Evolutionary conservation across 1,140 invertebrate species (phyloP).

Genomic region (Euwallacea fornicatus): DNA sequence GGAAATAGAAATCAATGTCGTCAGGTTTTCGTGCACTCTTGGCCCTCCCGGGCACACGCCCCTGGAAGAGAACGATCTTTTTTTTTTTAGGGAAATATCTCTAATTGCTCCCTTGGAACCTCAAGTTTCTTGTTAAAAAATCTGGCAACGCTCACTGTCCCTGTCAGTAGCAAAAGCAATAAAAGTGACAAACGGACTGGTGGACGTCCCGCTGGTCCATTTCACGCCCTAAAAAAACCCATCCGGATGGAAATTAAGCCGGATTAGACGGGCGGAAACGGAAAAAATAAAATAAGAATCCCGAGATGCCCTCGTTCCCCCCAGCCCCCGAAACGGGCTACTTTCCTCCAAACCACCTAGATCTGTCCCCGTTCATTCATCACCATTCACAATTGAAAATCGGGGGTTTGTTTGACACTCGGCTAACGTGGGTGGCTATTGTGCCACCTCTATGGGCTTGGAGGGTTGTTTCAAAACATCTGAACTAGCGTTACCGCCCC

Average conservation of each 20-base stretch:
- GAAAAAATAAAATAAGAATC: constrained; percentile 47
- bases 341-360: background rate
- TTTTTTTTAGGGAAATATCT: too few relatives aligned
- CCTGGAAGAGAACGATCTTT: too few relatives aligned
- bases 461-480: background rate
- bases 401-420: constrained; percentile 1
- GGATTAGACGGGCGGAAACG: constrained; percentile 44
- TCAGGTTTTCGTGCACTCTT: too few relatives aligned
- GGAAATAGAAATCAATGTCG: background rate
- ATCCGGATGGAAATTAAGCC: constrained; percentile 46
- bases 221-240: constrained; percentile 46
- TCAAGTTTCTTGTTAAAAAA: background rate
- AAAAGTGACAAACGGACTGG: constrained; percentile 39
- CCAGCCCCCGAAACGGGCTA: background rate
- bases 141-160: constrained; percentile 25
- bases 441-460: background rate
- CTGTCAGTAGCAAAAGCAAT: constrained; percentile 33
- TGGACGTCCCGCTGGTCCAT: constrained; percentile 41
- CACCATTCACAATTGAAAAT: background rate
- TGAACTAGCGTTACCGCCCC: background rate
- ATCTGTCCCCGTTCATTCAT: background rate
- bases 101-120: too few relatives aligned
- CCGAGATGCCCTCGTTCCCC: constrained; percentile 27
- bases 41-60: too few relatives aligned
- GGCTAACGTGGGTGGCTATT: constrained; percentile 2